Base-by-base conservation (phyloP, 2,888 invertebrate species). In the Platerodrilus igneus region DNA sequence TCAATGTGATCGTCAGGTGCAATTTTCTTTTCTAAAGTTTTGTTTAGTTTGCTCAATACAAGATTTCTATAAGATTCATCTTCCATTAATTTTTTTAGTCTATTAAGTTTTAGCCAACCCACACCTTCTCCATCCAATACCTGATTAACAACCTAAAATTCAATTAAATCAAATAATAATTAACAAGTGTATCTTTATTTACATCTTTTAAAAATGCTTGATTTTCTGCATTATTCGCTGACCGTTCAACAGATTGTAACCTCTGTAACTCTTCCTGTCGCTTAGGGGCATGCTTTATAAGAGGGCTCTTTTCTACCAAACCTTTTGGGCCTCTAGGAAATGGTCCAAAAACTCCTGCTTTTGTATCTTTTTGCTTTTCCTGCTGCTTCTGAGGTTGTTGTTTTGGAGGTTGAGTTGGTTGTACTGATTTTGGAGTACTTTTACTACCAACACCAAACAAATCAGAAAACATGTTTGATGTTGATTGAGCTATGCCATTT, bases 61-160 rank as follows among this genome's bases (percentile, higher is more conserved):
- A 99, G 83, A 64, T 93, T 95, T 19, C 99, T 78, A 68, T 97
- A 94, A 28, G 91, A 95, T 69, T 99, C 99, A 67, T 99, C 97
- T 66, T 99, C 97, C 92, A 99, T 94, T 16, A 99, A 72, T 61
- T 94, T 95, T 63, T 89, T 90, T 31, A 96, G 74, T 14, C 94
- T 78, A 61, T 89, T 92, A 10, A 94, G 72, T 64, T 96, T 94
- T 29, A 99, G 74, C 93, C 97, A 97, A 10, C 96, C 94, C 1
- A 99, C 89, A 0, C 94, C 93, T 68, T 94, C 92, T 3, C 95
- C 95, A 46, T 87, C 85, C 37, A 92, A 66, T 2, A 93, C 90
- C 66, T 83, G 84, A 60, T 78, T 83, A 1, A 90, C 79, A 32
- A 90, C 75, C 81, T 86, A 59, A 3, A 59, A 60, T 34, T 7